These are phyloP conservation scores for Actinernus sp. DNA, from an alignment of 92 coral and sea anemone genomes.

Conservation along the genomic window DNA sequence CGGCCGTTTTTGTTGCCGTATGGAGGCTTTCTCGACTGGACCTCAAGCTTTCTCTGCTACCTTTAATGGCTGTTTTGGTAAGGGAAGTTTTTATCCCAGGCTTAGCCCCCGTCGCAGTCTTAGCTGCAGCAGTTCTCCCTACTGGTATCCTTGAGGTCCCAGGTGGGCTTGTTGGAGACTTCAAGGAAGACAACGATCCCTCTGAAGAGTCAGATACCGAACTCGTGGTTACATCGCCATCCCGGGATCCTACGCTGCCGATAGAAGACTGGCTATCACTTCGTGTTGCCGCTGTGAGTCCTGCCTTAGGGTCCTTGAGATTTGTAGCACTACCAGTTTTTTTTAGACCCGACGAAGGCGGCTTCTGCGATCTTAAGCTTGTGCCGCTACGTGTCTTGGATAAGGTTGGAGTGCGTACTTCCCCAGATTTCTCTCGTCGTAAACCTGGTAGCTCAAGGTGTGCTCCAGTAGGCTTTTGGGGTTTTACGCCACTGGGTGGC, in stretches of 20 bases:
- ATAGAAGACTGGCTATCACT: conserved; percentile 77
- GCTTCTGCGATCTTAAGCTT: conserved; percentile 61
- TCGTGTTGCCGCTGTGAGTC: conserved; percentile 17
- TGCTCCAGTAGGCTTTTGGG: conserved; percentile 44
- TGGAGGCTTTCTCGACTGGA: no score
- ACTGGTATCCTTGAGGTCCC: conserved; percentile 14
- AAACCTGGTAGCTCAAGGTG: conserved; percentile 77
- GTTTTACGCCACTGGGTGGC: conserved; percentile 78
- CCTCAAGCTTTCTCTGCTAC: conserved; percentile 22
- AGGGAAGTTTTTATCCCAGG: conserved; percentile 8
- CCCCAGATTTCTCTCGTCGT: conserved; percentile 87
- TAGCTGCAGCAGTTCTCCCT: conserved; percentile 4
- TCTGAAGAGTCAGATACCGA: no score
- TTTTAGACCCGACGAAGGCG: conserved; percentile 53
- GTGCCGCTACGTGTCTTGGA: conserved; percentile 69
- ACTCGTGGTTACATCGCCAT: no score
- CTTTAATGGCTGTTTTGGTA: conserved; percentile 19
- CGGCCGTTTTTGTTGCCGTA: conserved; percentile 6
- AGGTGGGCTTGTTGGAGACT: conserved; percentile 31
- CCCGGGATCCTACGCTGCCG: conserved; percentile 78
- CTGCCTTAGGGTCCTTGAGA: conserved; percentile 41
- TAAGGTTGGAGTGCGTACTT: conserved; percentile 44
- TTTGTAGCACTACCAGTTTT: conserved; percentile 41
- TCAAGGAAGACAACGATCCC: conserved; percentile 1
- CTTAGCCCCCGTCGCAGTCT: conserved; percentile 19